Percentiles rank a stretch among this genome's conserved stretches.
phyloP scores from a whole-genome alignment of 2,113 vertebrate genomes.

The Phodopus roborovskii region DNA sequence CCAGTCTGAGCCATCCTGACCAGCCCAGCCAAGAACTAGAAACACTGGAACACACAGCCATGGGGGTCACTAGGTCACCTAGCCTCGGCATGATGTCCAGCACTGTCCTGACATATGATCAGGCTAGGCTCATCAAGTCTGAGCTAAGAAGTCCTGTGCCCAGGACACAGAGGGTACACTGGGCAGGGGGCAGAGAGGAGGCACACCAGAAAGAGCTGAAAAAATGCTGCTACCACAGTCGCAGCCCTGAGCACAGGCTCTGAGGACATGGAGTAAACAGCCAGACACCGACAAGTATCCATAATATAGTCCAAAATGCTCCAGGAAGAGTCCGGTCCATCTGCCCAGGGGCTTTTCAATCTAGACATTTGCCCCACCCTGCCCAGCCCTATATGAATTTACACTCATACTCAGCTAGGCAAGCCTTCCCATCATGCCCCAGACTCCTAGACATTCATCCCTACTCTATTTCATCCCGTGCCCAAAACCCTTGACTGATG shows the following conservation, averaged over 20 bases:
- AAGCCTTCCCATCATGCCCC: background rate
- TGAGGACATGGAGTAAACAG: background rate
- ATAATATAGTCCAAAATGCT: background rate
- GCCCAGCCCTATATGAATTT: background rate
- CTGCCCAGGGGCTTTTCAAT: background rate
- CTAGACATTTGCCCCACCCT: too few relatives aligned
- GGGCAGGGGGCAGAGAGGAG: background rate
- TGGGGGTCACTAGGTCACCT: background rate
- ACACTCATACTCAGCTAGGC: background rate
- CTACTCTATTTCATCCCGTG: background rate
- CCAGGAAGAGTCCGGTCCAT: background rate
- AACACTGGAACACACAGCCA: background rate
- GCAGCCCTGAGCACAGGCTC: background rate
- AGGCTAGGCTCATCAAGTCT: background rate
- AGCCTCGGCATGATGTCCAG: background rate
- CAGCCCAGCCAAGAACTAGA: background rate
- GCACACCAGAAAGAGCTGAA: background rate
- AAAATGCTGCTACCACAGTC: background rate
- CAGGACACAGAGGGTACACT: background rate
- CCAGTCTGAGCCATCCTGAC: background rate
- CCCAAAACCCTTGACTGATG: background rate
- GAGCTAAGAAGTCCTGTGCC: background rate
- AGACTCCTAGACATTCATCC: background rate
- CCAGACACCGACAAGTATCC: accelerated
- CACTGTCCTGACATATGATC: background rate